Base-by-base conservation (phyloP, 2,888 invertebrate species). In the Drosophila incognita region DNA sequence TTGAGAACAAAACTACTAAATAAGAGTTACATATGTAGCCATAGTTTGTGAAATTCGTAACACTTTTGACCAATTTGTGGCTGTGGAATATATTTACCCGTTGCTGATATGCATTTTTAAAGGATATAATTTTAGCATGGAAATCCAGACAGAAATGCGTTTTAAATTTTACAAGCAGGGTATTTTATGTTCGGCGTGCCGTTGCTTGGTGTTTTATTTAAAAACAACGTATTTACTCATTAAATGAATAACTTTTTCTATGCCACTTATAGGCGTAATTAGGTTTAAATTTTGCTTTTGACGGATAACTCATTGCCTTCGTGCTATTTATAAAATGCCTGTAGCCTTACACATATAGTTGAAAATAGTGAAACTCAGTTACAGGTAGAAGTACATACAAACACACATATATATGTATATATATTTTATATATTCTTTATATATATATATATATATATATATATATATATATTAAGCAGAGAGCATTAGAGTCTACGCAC, bases 401-500 rank as follows among this genome's bases (percentile, higher is more conserved):
- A 35, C 10, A 40, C 21, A 11, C 2, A 38, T 10, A 38, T n/a
- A 40, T 18, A n/a, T 8, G 2, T n/a, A 40, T n/a, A 40, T 8
- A 40, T n/a, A n/a, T 10, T n/a, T 33, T 11, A 33, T 4, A 33
- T 8, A 11, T 11, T 4, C 33, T 4, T 33, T 31, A 4, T 38
- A 38, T 18, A 38, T 8, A 2, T 8, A 2, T 27, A 27, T 24
- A 24, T 24, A 24, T 24, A 24, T 24, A 24, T 24, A 38, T 7
- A 38, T 18, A 10, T 18, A 38, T 8, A 38, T 4, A 8, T 2
- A 8, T 18, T 18, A 4, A 27, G 8, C 6, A 15, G 8, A 48
- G 36, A 57, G 42, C 11, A 58, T 53, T 33, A 46, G 24, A 69
- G 69, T 53, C 60, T 53, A 33, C 66, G 66, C 66, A 67, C 53